phyloP scores from a whole-genome alignment of 2,797 vertebrate species.

The Iguana delicatissima region DNA sequence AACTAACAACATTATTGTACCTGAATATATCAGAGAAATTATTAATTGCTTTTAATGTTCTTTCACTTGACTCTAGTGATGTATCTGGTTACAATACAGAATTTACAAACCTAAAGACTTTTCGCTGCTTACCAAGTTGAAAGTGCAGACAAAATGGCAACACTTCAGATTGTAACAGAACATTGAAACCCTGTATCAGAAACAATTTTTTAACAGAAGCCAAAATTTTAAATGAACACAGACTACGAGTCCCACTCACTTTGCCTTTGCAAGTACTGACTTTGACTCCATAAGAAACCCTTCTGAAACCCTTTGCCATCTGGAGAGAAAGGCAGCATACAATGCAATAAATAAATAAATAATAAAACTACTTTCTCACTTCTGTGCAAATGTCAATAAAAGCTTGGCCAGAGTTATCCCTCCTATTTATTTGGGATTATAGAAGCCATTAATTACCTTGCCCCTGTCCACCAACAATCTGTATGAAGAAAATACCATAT shows the following conservation, averaged over 20 bases:
- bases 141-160: conserved; percentile 34
- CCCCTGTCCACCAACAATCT: not conserved
- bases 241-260: too few relatives aligned
- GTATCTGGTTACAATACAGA: conserved; percentile 64
- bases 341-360: too few relatives aligned
- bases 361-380: too few relatives aligned
- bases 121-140: conserved; percentile 66
- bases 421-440: not conserved
- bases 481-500: not conserved
- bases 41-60: conserved; percentile 71
- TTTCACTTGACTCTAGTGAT: conserved; percentile 71
- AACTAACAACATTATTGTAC: conserved; percentile 67
- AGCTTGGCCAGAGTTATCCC: not conserved
- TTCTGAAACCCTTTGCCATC: not conserved
- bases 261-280: not conserved
- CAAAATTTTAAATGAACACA: not conserved
- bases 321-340: too few relatives aligned
- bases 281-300: not conserved
- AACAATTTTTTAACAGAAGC: not conserved
- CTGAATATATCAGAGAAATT: conserved; percentile 71
- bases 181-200: not conserved
- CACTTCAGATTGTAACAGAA: not conserved
- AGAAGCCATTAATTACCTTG: not conserved
- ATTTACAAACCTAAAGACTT: conserved; percentile 66
- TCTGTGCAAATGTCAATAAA: not conserved